Conservation (phyloP, 2,888 invertebrate genomes). For the Rotaria macrura region DNA sequence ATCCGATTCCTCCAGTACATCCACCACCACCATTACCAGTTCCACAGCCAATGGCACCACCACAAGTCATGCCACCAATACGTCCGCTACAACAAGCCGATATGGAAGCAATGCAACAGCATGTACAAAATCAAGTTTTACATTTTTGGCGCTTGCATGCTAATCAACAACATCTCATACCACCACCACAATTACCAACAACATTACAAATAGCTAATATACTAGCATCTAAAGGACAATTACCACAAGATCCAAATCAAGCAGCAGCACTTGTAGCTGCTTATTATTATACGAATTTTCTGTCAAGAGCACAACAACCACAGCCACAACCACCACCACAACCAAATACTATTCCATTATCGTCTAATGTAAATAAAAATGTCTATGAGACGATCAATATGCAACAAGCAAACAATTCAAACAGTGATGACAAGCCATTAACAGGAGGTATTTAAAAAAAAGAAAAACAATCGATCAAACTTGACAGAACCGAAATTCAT, state of each 20-base stretch:
- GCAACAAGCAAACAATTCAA: not conserved
- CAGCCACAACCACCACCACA: not conserved
- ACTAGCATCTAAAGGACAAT: not conserved
- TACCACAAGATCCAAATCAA: conserved; percentile 4
- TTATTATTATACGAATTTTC: conserved; percentile 4
- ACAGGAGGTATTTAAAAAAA: not conserved
- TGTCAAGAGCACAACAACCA: not conserved
- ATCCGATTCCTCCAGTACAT: not conserved
- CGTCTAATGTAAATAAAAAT: not conserved
- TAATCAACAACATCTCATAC: not conserved
- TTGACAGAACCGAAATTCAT: too few species aligned
- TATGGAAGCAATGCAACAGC: conserved; percentile 9
- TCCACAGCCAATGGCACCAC: not conserved
- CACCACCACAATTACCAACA: not conserved
- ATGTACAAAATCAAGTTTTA: conserved; percentile 13
- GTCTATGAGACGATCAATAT: not conserved
- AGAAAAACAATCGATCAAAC: too few species aligned
- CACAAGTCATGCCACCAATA: not conserved
- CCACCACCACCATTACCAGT: not conserved
- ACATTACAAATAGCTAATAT: conserved; percentile 17
- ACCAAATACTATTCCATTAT: not conserved
- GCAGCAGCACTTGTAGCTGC: conserved; percentile 4
- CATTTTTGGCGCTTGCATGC: not conserved
- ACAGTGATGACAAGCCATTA: not conserved
- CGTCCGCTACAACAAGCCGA: not conserved